A percentile compares a stretch with the other conserved stretches of the same genome.
Evolutionary conservation across 2,797 vertebrate species (phyloP).

Genomic region (Acrocephalus scirpaceus): DNA sequence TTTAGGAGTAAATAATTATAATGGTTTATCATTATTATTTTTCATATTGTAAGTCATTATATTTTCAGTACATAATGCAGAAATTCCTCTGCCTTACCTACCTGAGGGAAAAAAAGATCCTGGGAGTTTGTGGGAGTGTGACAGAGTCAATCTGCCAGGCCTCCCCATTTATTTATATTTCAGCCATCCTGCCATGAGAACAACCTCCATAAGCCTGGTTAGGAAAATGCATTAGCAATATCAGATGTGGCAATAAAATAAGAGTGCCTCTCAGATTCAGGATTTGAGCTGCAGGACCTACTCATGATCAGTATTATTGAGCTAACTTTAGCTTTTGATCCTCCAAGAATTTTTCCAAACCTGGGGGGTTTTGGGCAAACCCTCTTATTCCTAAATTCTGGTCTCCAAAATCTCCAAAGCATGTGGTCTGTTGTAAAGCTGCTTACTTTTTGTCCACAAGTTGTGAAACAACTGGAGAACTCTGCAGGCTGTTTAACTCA

Average conservation of each 20-base stretch:
- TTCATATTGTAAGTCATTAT: not conserved
- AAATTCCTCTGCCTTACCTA: not conserved
- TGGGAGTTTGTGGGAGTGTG: not conserved
- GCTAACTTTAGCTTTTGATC: not conserved
- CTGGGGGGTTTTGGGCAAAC: rapidly evolving
- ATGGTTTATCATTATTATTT: not conserved
- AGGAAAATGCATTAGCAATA: not conserved
- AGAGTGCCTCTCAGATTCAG: not conserved
- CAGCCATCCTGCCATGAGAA: not conserved
- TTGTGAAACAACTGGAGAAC: not conserved
- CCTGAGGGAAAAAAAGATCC: not conserved
- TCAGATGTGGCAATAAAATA: not conserved
- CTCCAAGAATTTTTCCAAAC: not conserved
- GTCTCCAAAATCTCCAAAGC: not conserved
- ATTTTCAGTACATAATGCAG: not conserved
- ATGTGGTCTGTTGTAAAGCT: not conserved
- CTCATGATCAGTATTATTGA: not conserved
- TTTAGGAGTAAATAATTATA: not conserved
- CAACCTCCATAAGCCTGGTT: not conserved
- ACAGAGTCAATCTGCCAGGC: not conserved
- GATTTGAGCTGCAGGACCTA: not conserved
- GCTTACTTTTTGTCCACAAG: not conserved
- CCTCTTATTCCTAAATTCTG: not conserved
- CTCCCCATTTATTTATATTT: not conserved
- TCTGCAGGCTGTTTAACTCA: not conserved